Evolutionary conservation across 2,888 invertebrate species (phyloP).

Genomic region (Prosopocoilus inquinatus): DNA sequence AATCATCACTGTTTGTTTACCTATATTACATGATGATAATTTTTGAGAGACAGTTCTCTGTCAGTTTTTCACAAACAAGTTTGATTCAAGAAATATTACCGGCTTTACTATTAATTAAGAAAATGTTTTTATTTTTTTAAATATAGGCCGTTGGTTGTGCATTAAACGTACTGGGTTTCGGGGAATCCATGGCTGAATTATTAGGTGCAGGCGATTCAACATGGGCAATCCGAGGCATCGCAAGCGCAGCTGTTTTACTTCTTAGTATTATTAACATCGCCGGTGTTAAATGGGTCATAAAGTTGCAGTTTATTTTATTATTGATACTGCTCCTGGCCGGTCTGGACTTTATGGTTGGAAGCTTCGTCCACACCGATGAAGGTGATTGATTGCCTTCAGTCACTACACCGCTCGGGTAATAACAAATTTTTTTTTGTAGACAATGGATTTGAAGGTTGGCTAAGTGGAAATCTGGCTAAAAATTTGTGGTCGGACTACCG

Average conservation of each 20-base stretch:
- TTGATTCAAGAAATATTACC: too few species aligned
- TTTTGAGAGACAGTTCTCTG: too few species aligned
- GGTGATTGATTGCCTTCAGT: slow-evolving; percentile 54
- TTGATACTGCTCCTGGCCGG: slow-evolving; percentile 85
- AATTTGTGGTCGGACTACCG: slow-evolving; percentile 81
- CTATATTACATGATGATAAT: too few species aligned
- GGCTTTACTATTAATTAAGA: too few species aligned
- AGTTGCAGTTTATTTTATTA: slow-evolving; percentile 86
- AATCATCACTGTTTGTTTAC: too few species aligned
- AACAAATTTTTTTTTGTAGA: slow-evolving; percentile 52
- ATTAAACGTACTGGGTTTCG: slow-evolving; percentile 93
- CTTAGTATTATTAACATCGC: slow-evolving; percentile 91
- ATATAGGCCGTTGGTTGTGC: slow-evolving; percentile 94
- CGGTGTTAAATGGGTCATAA: slow-evolving; percentile 97
- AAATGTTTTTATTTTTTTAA: too few species aligned
- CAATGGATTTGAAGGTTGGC: slow-evolving; percentile 85
- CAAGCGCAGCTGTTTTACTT: slow-evolving; percentile 80
- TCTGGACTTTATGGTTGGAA: slow-evolving; percentile 91
- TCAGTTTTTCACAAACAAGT: too few species aligned
- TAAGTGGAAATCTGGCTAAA: slow-evolving; percentile 71
- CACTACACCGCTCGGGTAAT: background rate
- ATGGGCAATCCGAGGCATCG: slow-evolving; percentile 86
- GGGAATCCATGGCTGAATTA: slow-evolving; percentile 90
- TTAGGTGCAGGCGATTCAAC: slow-evolving; percentile 68
- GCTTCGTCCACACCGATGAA: slow-evolving; percentile 73